Conservation (phyloP, 2,113 vertebrate genomes). For the Vulpes ferrilata region DNA sequence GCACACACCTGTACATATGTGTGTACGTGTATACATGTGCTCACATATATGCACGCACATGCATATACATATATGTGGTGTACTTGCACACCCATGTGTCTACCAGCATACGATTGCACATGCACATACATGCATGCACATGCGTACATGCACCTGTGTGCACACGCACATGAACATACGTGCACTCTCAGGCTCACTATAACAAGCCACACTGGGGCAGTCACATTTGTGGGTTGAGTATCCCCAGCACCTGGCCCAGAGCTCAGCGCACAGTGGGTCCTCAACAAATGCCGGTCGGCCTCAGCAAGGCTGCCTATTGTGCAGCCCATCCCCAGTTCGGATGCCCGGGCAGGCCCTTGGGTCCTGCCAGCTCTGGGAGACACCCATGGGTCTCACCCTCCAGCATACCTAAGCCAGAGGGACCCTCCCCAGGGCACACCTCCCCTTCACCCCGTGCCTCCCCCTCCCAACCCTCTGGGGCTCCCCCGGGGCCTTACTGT, state of each 20-base stretch:
- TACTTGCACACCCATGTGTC: not conserved
- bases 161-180: not conserved
- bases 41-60: no score
- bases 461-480: not conserved
- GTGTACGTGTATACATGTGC: no score
- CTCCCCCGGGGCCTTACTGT: accelerated
- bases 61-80: no score
- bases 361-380: accelerated
- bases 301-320: not conserved
- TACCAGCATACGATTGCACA: accelerated
- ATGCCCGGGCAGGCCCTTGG: not conserved
- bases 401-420: accelerated
- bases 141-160: accelerated
- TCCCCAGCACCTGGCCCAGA: not conserved
- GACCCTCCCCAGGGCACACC: not conserved
- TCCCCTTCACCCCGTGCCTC: no score
- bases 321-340: accelerated
- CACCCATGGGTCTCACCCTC: not conserved
- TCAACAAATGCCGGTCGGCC: accelerated
- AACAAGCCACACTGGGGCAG: not conserved
- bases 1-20: not conserved
- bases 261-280: not conserved
- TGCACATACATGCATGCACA: not conserved
- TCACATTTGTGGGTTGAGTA: accelerated
- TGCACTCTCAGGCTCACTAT: not conserved